These are phyloP conservation scores for Ectropis grisescens DNA, from an alignment of 1,140 invertebrate genomes.

Conservation along the genomic window DNA sequence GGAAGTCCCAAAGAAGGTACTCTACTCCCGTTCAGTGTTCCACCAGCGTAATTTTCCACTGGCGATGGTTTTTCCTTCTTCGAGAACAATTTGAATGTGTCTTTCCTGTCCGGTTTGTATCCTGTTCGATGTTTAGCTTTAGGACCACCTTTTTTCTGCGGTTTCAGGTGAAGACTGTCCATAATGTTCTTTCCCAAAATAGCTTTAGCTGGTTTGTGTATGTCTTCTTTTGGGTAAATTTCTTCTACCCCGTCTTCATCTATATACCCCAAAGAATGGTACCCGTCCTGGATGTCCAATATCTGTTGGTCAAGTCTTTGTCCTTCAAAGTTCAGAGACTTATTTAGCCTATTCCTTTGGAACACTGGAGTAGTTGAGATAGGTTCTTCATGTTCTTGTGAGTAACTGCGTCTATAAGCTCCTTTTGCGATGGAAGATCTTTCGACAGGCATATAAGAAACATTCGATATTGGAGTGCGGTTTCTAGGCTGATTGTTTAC, in stretches of 20 bases:
- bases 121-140: slow-evolving; percentile 50
- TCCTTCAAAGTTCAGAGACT: slow-evolving; percentile 60
- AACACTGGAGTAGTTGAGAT: slow-evolving; percentile 51
- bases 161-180: slow-evolving; percentile 64
- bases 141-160: slow-evolving; percentile 55
- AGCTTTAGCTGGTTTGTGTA: slow-evolving; percentile 54
- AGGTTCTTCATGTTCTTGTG: slow-evolving; percentile 43
- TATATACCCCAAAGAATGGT: slow-evolving; percentile 63
- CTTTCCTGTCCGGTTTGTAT: slow-evolving; percentile 38
- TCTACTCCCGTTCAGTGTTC: slow-evolving; percentile 45
- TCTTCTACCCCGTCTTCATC: slow-evolving; percentile 42
- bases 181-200: slow-evolving; percentile 61
- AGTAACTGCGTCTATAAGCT: slow-evolving; percentile 46
- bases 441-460: slow-evolving; percentile 53
- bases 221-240: slow-evolving; percentile 22
- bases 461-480: slow-evolving; percentile 61
- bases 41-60: slow-evolving; percentile 43
- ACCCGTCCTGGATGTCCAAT: slow-evolving; percentile 59
- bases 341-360: slow-evolving; percentile 63
- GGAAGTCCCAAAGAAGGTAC: slow-evolving; percentile 60
- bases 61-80: slow-evolving; percentile 47
- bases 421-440: slow-evolving; percentile 25
- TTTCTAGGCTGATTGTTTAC: slow-evolving; percentile 66
- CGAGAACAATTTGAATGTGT: slow-evolving; percentile 52
- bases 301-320: slow-evolving; percentile 64